Evolutionary conservation across 2,797 vertebrate genomes (phyloP).

Genomic region (Ciconia nigra): DNA sequence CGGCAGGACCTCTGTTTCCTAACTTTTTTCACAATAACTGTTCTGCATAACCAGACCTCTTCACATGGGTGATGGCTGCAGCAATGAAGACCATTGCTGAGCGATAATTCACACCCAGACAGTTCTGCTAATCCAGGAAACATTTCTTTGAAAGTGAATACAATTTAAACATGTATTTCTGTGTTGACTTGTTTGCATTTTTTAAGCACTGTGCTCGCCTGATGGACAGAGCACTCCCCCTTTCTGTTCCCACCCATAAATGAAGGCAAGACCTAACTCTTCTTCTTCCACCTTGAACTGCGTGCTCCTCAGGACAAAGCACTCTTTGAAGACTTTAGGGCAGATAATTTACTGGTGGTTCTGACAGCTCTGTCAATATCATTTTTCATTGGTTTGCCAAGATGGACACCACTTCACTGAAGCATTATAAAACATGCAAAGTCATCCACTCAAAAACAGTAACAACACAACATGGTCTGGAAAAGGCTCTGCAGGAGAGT

Average conservation of each 20-base stretch:
- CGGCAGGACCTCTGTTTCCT: not conserved
- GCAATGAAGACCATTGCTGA: not conserved
- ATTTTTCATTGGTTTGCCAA: not conserved
- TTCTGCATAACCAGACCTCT: not conserved
- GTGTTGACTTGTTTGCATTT: not conserved
- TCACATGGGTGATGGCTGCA: not conserved
- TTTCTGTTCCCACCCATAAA: not conserved
- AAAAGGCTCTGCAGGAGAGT: not conserved
- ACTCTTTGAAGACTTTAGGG: not conserved
- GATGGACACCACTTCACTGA: not conserved
- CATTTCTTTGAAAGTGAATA: not conserved
- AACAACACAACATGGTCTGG: not conserved
- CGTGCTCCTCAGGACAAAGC: not conserved
- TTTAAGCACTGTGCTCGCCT: not conserved
- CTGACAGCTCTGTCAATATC: not conserved
- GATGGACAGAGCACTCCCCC: not conserved
- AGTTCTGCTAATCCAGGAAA: not conserved
- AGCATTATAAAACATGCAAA: not conserved
- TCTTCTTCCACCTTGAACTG: not conserved
- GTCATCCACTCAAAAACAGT: not conserved
- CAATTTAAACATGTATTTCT: not conserved
- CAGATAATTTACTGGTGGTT: not conserved
- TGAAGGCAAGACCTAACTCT: not conserved
- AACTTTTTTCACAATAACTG: not conserved
- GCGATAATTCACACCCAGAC: not conserved